Percentiles rank a stretch among this genome's conserved stretches.
phyloP scores from a whole-genome alignment of 2,113 vertebrate genomes.

The Mesocricetus auratus region DNA sequence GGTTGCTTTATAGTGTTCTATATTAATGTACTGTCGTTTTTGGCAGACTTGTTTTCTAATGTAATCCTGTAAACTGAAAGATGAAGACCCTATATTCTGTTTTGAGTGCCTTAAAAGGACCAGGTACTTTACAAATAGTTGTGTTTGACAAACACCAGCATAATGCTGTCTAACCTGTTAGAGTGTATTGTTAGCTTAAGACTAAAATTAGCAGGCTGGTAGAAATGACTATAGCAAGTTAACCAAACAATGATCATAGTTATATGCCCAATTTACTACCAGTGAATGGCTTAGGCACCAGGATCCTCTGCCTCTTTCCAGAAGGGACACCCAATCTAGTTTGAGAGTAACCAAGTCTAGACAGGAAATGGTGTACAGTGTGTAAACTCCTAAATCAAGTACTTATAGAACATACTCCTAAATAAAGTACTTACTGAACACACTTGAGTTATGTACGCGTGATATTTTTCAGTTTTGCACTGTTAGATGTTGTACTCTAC shows the following conservation, averaged over 20 bases:
- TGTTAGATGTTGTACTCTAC: background rate
- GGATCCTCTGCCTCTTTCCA: background rate
- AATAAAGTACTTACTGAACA: background rate
- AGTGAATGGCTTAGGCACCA: background rate
- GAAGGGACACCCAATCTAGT: background rate
- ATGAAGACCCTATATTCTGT: background rate
- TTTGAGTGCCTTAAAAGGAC: conserved; percentile 24
- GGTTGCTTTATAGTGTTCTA: background rate
- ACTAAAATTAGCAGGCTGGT: background rate
- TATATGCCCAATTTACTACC: background rate
- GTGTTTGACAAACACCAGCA: background rate
- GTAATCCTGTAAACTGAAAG: background rate
- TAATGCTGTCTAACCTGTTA: background rate
- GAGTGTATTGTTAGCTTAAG: background rate
- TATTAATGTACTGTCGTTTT: conserved; percentile 32
- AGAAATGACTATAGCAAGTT: background rate
- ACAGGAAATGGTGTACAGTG: background rate
- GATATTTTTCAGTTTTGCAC: conserved; percentile 1
- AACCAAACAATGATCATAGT: background rate
- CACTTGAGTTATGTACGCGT: background rate
- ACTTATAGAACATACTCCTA: background rate
- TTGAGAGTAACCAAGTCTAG: conserved; percentile 38
- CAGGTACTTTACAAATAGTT: conserved; percentile 23
- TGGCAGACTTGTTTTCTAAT: conserved; percentile 2
- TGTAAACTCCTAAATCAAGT: conserved; percentile 13